Percentiles rank a stretch among this genome's conserved stretches.
These are phyloP conservation scores for honey bee (Apis mellifera) DNA, from an alignment of 1,140 invertebrate genomes.

Conservation along the genomic window DNA sequence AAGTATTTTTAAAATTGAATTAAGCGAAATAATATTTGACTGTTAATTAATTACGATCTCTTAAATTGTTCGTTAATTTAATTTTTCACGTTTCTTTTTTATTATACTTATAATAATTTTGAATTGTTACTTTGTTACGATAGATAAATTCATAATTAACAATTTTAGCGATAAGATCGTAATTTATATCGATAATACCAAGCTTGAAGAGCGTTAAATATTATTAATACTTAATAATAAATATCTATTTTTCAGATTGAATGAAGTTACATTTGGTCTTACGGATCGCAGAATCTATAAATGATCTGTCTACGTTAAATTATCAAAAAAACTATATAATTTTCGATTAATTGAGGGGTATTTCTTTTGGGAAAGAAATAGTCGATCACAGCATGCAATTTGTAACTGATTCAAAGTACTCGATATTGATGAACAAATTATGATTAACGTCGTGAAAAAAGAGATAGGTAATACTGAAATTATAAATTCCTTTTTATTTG, in stretches of 20 bases:
- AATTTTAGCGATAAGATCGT: background rate
- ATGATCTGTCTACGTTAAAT: constrained; percentile 1
- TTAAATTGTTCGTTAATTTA: background rate
- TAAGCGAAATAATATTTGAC: background rate
- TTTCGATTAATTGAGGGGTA: constrained; percentile 2
- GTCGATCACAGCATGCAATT: background rate
- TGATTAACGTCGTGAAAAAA: background rate
- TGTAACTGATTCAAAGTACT: background rate
- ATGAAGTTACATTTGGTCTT: background rate
- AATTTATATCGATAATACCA: background rate
- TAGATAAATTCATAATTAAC: too few relatives aligned
- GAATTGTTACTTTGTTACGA: background rate
- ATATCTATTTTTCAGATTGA: background rate
- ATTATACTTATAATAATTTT: background rate
- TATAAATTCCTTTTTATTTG: background rate
- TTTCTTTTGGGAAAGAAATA: background rate
- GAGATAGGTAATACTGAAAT: background rate
- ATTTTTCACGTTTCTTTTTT: too few relatives aligned
- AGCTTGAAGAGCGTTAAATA: background rate
- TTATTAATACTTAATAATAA: background rate
- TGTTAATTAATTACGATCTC: background rate
- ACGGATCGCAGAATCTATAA: background rate
- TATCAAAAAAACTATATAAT: background rate
- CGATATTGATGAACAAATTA: background rate
- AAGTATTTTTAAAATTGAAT: background rate